phyloP scores from a whole-genome alignment of 1,140 invertebrate species.

The Pogonomyrmex barbatus region DNA sequence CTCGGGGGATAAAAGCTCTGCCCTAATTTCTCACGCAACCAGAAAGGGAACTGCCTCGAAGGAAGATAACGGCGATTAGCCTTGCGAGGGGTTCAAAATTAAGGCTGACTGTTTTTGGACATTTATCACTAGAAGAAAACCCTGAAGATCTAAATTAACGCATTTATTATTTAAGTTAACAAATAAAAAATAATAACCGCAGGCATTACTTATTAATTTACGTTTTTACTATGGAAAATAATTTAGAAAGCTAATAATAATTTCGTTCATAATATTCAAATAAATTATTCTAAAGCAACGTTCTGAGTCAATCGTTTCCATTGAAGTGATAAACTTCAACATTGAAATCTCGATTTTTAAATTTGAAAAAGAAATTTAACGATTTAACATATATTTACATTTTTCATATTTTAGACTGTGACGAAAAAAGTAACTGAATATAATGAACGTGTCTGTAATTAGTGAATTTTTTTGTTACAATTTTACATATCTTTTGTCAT shows the following conservation, averaged over 20 bases:
- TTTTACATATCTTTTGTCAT: not conserved
- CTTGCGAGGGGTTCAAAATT: conserved; percentile 55
- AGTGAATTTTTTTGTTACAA: not conserved
- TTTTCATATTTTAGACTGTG: too few species aligned
- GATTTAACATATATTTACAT: not conserved
- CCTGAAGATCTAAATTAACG: conserved; percentile 21
- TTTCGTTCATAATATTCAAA: not conserved
- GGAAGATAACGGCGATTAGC: conserved; percentile 39
- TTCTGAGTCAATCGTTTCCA: not conserved
- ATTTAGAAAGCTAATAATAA: not conserved
- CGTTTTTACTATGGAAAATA: not conserved
- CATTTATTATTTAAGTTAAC: conserved; percentile 6
- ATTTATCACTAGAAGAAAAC: conserved; percentile 40
- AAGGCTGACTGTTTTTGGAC: conserved; percentile 55
- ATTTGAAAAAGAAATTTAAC: conserved; percentile 9
- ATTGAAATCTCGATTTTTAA: not conserved
- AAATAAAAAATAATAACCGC: not conserved
- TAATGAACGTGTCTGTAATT: not conserved
- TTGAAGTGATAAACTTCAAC: not conserved
- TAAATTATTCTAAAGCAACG: conserved; percentile 1
- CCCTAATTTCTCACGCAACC: conserved; percentile 54
- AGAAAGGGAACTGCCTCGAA: not conserved
- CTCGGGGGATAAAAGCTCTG: conserved; percentile 31
- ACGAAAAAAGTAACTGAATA: not conserved
- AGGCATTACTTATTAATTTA: not conserved